These are phyloP conservation scores for Hucho hucho DNA, from an alignment of 2,113 vertebrate genomes.

Conservation along the genomic window DNA sequence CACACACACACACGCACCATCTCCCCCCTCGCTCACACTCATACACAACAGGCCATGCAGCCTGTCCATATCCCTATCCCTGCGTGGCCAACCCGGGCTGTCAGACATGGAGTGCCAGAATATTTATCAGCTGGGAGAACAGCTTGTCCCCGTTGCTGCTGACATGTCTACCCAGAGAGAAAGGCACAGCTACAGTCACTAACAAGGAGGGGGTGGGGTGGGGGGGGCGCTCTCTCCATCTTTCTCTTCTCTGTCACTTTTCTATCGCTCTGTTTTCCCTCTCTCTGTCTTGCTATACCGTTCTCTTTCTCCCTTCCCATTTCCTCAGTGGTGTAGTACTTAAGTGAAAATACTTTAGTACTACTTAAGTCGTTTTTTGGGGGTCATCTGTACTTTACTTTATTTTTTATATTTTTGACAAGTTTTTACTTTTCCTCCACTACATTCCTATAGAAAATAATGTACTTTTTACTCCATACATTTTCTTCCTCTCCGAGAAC, in stretches of 20 bases:
- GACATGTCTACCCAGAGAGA: slow-evolving; percentile 50
- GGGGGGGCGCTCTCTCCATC: slow-evolving; percentile 6
- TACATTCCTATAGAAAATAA: no score
- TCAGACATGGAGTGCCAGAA: slow-evolving; percentile 51
- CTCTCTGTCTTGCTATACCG: no score
- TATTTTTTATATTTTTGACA: no score
- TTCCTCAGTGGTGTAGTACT: no score
- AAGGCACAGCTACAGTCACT: background rate
- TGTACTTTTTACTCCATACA: no score
- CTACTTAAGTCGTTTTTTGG: no score
- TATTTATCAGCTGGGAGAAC: slow-evolving; percentile 64
- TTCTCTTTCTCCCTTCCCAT: no score
- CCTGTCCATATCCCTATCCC: slow-evolving; percentile 51
- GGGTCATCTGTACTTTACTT: no score
- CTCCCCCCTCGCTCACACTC: background rate
- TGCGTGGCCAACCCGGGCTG: slow-evolving; percentile 36
- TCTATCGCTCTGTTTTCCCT: background rate
- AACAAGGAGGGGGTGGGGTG: background rate
- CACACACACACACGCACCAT: no score
- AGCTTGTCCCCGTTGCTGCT: slow-evolving; percentile 63
- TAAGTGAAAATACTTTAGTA: no score
- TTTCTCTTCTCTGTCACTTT: background rate
- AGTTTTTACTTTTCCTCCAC: no score
- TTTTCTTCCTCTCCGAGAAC: background rate
- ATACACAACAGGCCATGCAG: background rate